Conservation (phyloP, 2,797 vertebrate genomes). For the Falco berigora region DNA sequence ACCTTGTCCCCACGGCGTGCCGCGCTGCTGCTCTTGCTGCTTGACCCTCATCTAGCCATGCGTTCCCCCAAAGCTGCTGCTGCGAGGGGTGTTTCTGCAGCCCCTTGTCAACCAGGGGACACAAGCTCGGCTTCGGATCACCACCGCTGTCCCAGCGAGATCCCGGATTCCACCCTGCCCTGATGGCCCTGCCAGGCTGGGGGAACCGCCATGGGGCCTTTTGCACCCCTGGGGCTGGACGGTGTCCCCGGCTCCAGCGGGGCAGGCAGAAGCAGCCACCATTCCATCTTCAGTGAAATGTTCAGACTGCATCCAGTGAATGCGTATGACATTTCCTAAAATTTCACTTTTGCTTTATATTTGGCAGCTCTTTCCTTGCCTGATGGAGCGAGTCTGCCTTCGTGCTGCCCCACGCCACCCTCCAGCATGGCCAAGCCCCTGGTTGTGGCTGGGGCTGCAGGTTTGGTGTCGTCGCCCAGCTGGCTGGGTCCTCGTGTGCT, state of each 20-base stretch:
- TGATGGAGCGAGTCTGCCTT: neutral
- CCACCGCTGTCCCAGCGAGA: neutral
- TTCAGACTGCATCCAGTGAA: neutral
- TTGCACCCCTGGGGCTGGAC: neutral
- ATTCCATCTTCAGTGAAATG: neutral
- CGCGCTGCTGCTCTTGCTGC: neutral
- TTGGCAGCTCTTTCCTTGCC: neutral
- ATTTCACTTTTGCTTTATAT: neutral
- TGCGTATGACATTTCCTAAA: rapidly evolving
- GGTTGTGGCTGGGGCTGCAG: neutral
- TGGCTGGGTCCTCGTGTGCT: neutral
- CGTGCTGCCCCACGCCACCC: rapidly evolving
- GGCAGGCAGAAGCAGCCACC: neutral
- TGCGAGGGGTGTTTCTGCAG: neutral
- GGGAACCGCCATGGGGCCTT: neutral
- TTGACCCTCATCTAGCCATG: neutral
- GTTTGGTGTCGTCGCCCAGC: neutral
- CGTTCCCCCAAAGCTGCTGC: neutral
- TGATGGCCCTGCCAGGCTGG: too few species aligned
- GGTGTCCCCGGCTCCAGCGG: neutral
- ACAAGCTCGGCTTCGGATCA: neutral
- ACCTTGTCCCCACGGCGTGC: neutral
- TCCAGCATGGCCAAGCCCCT: too few species aligned
- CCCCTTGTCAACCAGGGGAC: neutral
- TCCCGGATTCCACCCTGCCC: neutral